Percentiles rank a stretch among this genome's conserved stretches.
Evolutionary conservation across 2,113 vertebrate species (phyloP).

Genomic region (Falcunculus frontatus): DNA sequence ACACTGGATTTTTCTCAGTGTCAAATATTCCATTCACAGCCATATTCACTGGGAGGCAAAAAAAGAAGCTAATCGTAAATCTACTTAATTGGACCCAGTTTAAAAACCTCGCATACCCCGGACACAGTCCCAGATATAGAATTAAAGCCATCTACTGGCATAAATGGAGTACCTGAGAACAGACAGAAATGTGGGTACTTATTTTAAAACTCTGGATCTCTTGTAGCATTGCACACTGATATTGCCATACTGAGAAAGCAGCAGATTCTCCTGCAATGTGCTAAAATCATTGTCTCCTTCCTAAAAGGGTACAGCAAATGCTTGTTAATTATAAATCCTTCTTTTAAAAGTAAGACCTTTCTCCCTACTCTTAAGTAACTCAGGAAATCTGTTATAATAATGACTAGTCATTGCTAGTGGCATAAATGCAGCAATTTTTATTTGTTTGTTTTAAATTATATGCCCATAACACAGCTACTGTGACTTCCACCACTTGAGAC

Average conservation of each 20-base stretch:
- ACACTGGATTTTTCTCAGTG: background rate
- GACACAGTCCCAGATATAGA: background rate
- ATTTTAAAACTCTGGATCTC: background rate
- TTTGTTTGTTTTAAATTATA: background rate
- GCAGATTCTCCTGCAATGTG: background rate
- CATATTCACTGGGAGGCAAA: background rate
- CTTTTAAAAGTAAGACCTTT: background rate
- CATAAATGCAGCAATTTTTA: background rate
- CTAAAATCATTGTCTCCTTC: background rate
- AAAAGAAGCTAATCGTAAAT: background rate
- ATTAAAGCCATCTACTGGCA: background rate
- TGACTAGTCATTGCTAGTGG: background rate
- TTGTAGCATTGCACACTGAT: background rate
- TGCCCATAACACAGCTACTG: background rate
- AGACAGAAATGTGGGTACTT: background rate
- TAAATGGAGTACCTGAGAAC: background rate
- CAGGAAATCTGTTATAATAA: background rate
- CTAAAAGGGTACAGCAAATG: background rate
- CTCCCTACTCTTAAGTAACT: background rate
- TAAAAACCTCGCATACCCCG: background rate
- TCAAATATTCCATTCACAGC: background rate
- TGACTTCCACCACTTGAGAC: background rate
- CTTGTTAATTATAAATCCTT: background rate
- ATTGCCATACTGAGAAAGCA: background rate
- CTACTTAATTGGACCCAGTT: background rate